Base-by-base conservation (phyloP, 2,888 invertebrate genomes). In the Epinotia nisella region DNA sequence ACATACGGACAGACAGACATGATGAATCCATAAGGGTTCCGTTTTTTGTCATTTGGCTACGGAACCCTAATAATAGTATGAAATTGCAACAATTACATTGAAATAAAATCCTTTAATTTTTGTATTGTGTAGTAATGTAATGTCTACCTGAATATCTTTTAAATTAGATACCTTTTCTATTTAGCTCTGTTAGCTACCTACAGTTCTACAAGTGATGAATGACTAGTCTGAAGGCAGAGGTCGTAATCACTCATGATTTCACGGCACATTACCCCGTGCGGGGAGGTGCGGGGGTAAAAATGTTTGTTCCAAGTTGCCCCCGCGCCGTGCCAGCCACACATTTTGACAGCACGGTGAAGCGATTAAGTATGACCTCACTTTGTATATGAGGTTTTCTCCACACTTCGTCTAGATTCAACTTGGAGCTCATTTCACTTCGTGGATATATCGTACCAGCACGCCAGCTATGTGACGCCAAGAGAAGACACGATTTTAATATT, bases 161-260 rank as follows among this genome's bases (percentile, higher is more conserved):
- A 45, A 15, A 15, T 45, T 45, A 3, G 3, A 41, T 41, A 45
- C 15, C 13, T 4, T 15, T 13, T 13, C 15, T 4, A 49, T 49
- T 49, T 49, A 49, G 49, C n/a, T n/a, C 15, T 1, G n/a, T 49
- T 1, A 15, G 1, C 49, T 7, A 49, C n/a, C n/a, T 49, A 49
- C n/a, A 15, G 45, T 7, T 62, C 29, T 51, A 13, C 21, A 24
- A 41, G 13, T 56, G 56, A 66, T 41, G 66, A 66, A 66, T 66
- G 66, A 66, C 41, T 66, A n/a, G 66, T 66, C 55, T 66, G 24
- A 53, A 19, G 24, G 53, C 61, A 61, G 21, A 55, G 21, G 21
- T 68, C 59, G 60, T 74, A 75, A 87, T 87, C 85, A 81, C 81
- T 87, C 87, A 87, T 87, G 83, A 84, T 88, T 87, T 86, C 81